Evolutionary conservation across 2,888 invertebrate genomes (phyloP).

Genomic region (Omphaloscelis lunosa): DNA sequence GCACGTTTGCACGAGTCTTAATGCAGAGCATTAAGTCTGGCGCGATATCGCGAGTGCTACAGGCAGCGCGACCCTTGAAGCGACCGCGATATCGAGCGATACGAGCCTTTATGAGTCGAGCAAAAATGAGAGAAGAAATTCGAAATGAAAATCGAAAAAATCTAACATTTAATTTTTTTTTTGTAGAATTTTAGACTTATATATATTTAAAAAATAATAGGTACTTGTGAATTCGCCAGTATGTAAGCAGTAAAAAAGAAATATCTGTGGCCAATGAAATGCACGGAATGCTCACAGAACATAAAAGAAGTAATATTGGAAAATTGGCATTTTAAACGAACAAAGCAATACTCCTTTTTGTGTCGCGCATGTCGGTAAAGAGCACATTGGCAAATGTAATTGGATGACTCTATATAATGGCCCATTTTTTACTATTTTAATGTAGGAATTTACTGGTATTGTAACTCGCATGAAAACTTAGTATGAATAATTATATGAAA

Average conservation of each 20-base stretch:
- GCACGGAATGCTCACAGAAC: slow-evolving; percentile 17
- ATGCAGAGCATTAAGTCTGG: too few species aligned
- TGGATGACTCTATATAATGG: slow-evolving; percentile 31
- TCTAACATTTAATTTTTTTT: too few species aligned
- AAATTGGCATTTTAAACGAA: slow-evolving; percentile 42
- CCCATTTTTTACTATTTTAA: slow-evolving; percentile 27
- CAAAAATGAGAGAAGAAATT: too few species aligned
- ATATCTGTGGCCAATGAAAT: slow-evolving; percentile 39
- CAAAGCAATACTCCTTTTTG: slow-evolving; percentile 46
- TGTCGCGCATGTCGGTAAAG: slow-evolving; percentile 9
- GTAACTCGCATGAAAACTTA: background rate
- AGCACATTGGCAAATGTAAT: slow-evolving; percentile 35
- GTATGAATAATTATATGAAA: background rate
- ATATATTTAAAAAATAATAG: background rate
- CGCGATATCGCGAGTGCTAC: too few species aligned
- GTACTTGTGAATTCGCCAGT: background rate
- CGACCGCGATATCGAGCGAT: too few species aligned
- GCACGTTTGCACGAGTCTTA: too few species aligned
- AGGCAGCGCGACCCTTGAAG: too few species aligned
- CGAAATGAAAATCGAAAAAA: too few species aligned
- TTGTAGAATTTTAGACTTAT: too few species aligned
- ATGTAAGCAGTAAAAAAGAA: slow-evolving; percentile 19
- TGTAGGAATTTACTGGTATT: slow-evolving; percentile 9
- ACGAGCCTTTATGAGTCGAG: too few species aligned
- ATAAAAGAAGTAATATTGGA: slow-evolving; percentile 53